Evolutionary conservation across 1,140 invertebrate genomes (phyloP).

Genomic region (Charaxes varanes): DNA sequence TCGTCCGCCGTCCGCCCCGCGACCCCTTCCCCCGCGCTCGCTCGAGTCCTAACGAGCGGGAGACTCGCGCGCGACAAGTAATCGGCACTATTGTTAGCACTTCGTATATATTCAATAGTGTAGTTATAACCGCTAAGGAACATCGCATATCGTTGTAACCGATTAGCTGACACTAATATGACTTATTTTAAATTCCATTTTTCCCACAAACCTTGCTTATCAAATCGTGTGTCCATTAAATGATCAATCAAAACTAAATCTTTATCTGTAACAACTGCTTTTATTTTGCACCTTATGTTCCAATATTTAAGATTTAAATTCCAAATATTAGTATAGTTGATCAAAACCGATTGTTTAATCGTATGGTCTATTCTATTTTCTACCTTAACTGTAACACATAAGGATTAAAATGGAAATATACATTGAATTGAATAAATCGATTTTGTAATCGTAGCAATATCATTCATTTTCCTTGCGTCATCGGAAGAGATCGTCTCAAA

Average conservation of each 20-base stretch:
- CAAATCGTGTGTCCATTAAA: conserved; percentile 17
- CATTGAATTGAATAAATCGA: conserved; percentile 5
- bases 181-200: conserved; percentile 9
- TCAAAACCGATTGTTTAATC: conserved; percentile 5
- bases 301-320: too few relatives aligned
- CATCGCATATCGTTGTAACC: too few relatives aligned
- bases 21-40: too few relatives aligned
- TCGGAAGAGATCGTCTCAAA: conserved; percentile 26
- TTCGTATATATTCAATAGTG: conserved; percentile 24
- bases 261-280: too few relatives aligned
- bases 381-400: neutral
- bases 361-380: neutral
- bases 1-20: too few relatives aligned
- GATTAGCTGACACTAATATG: too few relatives aligned
- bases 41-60: too few relatives aligned
- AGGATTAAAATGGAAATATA: neutral
- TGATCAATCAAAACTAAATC: conserved; percentile 33
- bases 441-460: conserved; percentile 19
- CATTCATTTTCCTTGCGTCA: conserved; percentile 38
- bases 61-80: conserved; percentile 22
- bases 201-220: conserved; percentile 6
- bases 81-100: conserved; percentile 24
- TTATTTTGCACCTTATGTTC: too few relatives aligned
- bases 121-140: too few relatives aligned
- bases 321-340: too few relatives aligned